phyloP scores from a whole-genome alignment of 2,113 vertebrate genomes.

The Corapipo altera region DNA sequence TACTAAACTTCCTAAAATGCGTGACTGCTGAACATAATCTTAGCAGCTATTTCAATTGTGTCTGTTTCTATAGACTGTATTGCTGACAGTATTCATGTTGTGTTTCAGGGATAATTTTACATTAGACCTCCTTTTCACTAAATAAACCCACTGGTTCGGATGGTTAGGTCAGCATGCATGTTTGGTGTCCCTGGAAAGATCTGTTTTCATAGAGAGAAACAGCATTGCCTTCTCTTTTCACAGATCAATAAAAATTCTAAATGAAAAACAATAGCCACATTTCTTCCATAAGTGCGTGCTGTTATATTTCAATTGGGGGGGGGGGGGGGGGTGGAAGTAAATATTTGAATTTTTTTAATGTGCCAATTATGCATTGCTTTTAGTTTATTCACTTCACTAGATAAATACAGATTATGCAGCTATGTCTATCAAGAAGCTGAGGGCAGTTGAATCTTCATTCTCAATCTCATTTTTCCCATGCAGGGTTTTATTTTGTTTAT shows the following conservation, averaged over 20 bases:
- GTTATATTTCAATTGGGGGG: not conserved
- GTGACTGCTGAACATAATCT: not conserved
- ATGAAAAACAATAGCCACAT: not conserved
- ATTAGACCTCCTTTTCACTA: not conserved
- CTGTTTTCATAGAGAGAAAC: not conserved
- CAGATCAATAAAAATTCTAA: not conserved
- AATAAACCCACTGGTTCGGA: not conserved
- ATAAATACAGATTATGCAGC: not conserved
- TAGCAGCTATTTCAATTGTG: not conserved
- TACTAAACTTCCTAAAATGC: not conserved
- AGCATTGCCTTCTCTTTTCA: not conserved
- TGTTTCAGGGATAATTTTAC: not conserved
- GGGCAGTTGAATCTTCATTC: not conserved
- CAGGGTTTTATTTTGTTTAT: not conserved
- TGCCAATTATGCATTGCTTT: not conserved
- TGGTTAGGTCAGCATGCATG: fast-evolving
- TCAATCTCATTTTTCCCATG: not conserved
- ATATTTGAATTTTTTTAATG: not conserved
- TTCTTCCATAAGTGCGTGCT: not conserved
- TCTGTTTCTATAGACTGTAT: not conserved
- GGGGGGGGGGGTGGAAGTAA: fast-evolving
- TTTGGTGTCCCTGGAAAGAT: not conserved
- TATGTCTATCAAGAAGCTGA: not conserved
- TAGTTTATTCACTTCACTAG: not conserved
- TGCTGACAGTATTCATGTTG: not conserved